Percentiles rank a stretch among this genome's conserved stretches.
Conservation (phyloP, 1,140 invertebrate genomes). For the Phortica variegata region DNA sequence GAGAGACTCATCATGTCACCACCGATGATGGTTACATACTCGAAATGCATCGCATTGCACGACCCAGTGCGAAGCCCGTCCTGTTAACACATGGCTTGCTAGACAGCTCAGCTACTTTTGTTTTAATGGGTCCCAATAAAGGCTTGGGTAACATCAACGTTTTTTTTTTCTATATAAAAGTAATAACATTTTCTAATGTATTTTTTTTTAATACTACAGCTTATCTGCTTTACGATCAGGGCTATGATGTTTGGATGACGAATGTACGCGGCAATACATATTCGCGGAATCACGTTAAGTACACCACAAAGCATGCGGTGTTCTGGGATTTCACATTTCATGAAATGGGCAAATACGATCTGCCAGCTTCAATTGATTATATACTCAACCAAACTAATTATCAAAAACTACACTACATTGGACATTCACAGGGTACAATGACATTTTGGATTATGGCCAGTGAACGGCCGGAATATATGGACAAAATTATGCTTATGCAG, state of each 20-base stretch:
- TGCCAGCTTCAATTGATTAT: constrained; percentile 65
- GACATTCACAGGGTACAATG: constrained; percentile 69
- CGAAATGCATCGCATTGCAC: constrained; percentile 66
- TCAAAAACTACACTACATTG: constrained; percentile 63
- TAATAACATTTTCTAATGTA: neutral
- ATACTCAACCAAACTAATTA: constrained; percentile 58
- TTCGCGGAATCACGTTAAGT: constrained; percentile 48
- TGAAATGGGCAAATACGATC: constrained; percentile 64
- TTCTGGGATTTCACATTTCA: constrained; percentile 66
- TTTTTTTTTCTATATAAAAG: neutral
- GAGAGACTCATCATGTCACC: constrained; percentile 65
- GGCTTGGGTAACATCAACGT: constrained; percentile 60
- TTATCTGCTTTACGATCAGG: constrained; percentile 60
- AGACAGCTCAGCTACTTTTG: constrained; percentile 59
- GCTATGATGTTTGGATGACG: constrained; percentile 72
- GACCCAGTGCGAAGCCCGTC: constrained; percentile 55
- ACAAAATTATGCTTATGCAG: constrained; percentile 63
- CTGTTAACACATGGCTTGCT: constrained; percentile 68
- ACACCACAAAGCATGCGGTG: constrained; percentile 57
- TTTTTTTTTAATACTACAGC: constrained; percentile 16
- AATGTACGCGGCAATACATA: constrained; percentile 54
- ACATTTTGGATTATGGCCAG: constrained; percentile 67
- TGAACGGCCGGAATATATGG: constrained; percentile 66
- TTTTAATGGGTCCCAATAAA: constrained; percentile 68
- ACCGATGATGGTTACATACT: constrained; percentile 72